Evolutionary conservation across 1,140 invertebrate species (phyloP).

Genomic region (Diorhabda carinulata): DNA sequence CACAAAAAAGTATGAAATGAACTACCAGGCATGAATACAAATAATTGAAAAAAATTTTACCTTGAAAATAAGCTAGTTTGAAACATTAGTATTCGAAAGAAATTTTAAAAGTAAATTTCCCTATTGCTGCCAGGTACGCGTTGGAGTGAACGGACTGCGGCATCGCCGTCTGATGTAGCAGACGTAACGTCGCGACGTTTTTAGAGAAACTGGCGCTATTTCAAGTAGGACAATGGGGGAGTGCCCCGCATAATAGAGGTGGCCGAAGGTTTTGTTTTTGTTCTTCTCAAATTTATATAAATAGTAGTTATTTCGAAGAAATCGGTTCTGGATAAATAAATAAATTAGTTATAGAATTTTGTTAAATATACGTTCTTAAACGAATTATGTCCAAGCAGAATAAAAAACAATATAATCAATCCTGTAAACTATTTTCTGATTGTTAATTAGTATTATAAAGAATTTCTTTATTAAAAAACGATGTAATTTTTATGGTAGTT

Average conservation of each 20-base stretch:
- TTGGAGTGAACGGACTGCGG: neutral
- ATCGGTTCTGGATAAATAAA: too few species aligned
- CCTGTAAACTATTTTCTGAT: too few species aligned
- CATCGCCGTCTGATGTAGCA: neutral
- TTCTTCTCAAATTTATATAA: neutral
- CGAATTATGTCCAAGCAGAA: too few species aligned
- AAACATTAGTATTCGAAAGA: neutral
- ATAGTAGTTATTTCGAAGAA: too few species aligned
- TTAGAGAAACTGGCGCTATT: slow-evolving; percentile 8
- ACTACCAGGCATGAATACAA: too few species aligned
- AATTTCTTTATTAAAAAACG: too few species aligned
- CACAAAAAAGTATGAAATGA: too few species aligned
- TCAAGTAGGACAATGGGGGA: slow-evolving; percentile 14
- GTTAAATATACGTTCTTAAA: too few species aligned
- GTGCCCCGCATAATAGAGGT: slow-evolving; percentile 4
- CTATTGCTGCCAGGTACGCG: neutral
- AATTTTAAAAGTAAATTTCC: neutral
- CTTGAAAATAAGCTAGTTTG: neutral
- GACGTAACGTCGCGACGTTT: slow-evolving; percentile 16
- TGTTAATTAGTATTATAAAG: too few species aligned
- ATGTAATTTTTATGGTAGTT: too few species aligned
- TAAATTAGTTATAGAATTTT: too few species aligned
- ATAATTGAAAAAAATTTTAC: neutral
- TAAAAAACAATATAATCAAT: too few species aligned
- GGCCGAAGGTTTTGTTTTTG: neutral